Percentiles rank a stretch among this genome's conserved stretches.
phyloP scores from a whole-genome alignment of 2,113 vertebrate species.

The Charadrius vociferus region DNA sequence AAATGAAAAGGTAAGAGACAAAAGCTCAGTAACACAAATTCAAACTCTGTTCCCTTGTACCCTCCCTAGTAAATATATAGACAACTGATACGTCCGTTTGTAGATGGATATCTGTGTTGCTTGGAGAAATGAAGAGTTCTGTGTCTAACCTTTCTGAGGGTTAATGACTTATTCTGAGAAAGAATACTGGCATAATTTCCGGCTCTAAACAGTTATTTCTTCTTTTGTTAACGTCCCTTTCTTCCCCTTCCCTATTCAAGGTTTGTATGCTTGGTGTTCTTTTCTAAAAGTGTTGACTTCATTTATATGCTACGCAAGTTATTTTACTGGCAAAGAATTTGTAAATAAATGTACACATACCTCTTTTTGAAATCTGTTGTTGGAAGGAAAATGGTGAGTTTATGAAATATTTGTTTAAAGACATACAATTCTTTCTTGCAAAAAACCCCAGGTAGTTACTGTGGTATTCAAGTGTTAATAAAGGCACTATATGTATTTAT shows the following conservation, averaged over 20 bases:
- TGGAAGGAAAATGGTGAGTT: conserved; percentile 50
- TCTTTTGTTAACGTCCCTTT: conserved; percentile 58
- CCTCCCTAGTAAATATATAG: conserved; percentile 81
- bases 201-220: conserved; percentile 49
- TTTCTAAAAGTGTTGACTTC: conserved; percentile 29
- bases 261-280: conserved; percentile 71
- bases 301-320: conserved; percentile 22
- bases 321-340: not conserved
- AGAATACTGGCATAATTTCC: conserved; percentile 35
- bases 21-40: conserved; percentile 96
- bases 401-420: not conserved
- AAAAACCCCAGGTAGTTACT: not conserved
- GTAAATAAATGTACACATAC: not conserved
- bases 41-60: conserved; percentile 88
- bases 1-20: conserved; percentile 99
- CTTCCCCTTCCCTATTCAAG: conserved; percentile 57
- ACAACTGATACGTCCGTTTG: conserved; percentile 74
- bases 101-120: conserved; percentile 80
- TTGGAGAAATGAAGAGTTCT: conserved; percentile 75
- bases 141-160: conserved; percentile 57
- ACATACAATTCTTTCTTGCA: not conserved
- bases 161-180: conserved; percentile 45
- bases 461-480: not conserved
- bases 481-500: not conserved
- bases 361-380: conserved; percentile 56